These are phyloP conservation scores for Agrochola litura DNA, from an alignment of 2,888 invertebrate species.

Conservation along the genomic window DNA sequence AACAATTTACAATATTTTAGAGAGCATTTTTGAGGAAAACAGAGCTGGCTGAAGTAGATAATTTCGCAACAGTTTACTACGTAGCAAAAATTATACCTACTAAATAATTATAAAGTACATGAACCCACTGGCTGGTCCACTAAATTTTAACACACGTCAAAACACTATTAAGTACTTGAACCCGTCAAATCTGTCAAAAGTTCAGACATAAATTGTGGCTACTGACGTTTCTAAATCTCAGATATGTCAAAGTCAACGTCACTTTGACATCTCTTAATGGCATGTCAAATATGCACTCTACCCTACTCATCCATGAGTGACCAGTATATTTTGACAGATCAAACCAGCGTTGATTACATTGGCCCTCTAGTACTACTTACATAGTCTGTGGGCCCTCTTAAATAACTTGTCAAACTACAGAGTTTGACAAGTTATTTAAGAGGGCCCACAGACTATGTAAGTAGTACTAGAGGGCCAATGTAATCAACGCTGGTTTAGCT, in stretches of 20 bases:
- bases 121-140: rapidly evolving
- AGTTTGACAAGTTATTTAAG: too few relatives aligned
- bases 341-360: not conserved
- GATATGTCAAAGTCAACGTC: conserved; percentile 13
- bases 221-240: not conserved
- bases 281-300: not conserved
- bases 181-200: conserved; percentile 29
- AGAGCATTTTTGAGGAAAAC: not conserved
- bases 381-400: not conserved
- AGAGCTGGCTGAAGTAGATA: not conserved
- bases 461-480: too few relatives aligned
- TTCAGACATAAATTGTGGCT: not conserved
- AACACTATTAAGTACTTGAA: not conserved
- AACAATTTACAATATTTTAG: not conserved
- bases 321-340: conserved; percentile 10
- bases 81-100: not conserved
- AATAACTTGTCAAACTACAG: not conserved
- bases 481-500: too few relatives aligned
- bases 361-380: not conserved
- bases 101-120: not conserved
- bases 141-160: not conserved
- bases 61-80: not conserved
- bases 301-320: not conserved
- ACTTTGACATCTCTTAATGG: conserved; percentile 12
- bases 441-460: too few relatives aligned